Evolutionary conservation across 1,140 invertebrate genomes (phyloP), one percentile per base, ranked within the genome.

Genomic region (Babylonia areolata): DNA sequence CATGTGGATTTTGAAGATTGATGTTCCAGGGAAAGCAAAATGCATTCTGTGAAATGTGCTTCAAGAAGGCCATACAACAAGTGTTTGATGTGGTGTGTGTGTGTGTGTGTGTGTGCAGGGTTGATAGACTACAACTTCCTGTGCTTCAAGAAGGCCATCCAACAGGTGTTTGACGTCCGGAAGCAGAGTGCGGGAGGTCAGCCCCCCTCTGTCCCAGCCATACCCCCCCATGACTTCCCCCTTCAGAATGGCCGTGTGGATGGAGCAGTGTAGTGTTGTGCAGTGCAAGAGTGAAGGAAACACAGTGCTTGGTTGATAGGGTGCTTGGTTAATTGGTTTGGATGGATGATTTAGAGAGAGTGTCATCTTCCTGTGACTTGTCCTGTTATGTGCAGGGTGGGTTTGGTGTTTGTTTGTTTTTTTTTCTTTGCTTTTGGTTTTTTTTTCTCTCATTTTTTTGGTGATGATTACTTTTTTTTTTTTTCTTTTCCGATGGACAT

Each of bases 121-220:
- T 96, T 99, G 20, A 99, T 99, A 89, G 98, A 99, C 93, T 99
- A 99, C 93, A 99, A 99, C 93, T 99, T 99, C 91, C 95, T 98
- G 77, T 98, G 98, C 94, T 99, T 99, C 93, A 96, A 97, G 46
- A 96, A 98, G 95, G 98, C 93, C 17, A 94, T 94, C 46, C 92
- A 94, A 79, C 93, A 94, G 81, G 94, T 94, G 75, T 94, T 94
- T 90, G 93, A 93, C 42, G 87, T 94, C 9, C 87, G 89, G 35
- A 89, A 93, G 79, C 92, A 93, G 31, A 58, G 51, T 0, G 80
- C 85, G 2, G 73, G n/a, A 31, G 79, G 69, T 46, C 84, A 73
- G n/a, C 79, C 69, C 35, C 39, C 80, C 23, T 33, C 37, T 42
- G 33, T 46, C 28, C 46, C 39, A 28, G 40, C 69, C 81, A 35